A percentile compares a stretch with the other conserved stretches of the same genome.
These are phyloP conservation scores for Craniophora ligustri DNA, from an alignment of 2,888 invertebrate species.

Conservation along the genomic window DNA sequence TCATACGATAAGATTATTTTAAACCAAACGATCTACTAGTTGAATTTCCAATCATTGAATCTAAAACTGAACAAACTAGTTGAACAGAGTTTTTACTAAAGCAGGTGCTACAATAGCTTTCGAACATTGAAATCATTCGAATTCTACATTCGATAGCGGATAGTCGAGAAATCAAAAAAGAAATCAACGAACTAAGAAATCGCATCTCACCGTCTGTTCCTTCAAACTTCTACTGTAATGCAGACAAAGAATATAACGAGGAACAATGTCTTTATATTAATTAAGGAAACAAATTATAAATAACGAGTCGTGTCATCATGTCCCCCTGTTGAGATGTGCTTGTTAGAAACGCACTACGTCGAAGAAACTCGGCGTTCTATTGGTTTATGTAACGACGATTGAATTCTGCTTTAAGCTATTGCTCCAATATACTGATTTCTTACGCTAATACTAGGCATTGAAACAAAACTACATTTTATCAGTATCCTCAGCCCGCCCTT, in stretches of 20 bases:
- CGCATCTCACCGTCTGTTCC: slow-evolving; percentile 39
- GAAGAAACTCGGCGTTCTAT: slow-evolving; percentile 30
- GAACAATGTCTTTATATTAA: slow-evolving; percentile 71
- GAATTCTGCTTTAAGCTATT: not conserved
- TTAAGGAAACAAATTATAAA: slow-evolving; percentile 84
- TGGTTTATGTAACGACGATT: slow-evolving; percentile 3
- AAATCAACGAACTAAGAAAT: slow-evolving; percentile 42
- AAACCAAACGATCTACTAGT: not conserved
- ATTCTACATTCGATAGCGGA: slow-evolving; percentile 36
- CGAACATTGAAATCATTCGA: slow-evolving; percentile 40
- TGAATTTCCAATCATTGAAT: not conserved
- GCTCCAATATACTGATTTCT: too few relatives aligned
- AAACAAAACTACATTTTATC: too few relatives aligned
- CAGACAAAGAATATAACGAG: slow-evolving; percentile 22
- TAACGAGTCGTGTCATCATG: slow-evolving; percentile 57
- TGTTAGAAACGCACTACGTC: slow-evolving; percentile 49
- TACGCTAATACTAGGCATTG: too few relatives aligned
- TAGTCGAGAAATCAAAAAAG: slow-evolving; percentile 48
- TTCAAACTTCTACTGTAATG: slow-evolving; percentile 35
- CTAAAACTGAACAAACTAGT: slow-evolving; percentile 16
- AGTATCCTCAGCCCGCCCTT: too few relatives aligned
- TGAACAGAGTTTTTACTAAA: slow-evolving; percentile 42
- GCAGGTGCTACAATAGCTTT: slow-evolving; percentile 40
- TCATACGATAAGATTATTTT: not conserved
- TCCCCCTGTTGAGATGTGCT: slow-evolving; percentile 54